Conservation (phyloP, 2,113 vertebrate species). For the Arothron firmamentum region DNA sequence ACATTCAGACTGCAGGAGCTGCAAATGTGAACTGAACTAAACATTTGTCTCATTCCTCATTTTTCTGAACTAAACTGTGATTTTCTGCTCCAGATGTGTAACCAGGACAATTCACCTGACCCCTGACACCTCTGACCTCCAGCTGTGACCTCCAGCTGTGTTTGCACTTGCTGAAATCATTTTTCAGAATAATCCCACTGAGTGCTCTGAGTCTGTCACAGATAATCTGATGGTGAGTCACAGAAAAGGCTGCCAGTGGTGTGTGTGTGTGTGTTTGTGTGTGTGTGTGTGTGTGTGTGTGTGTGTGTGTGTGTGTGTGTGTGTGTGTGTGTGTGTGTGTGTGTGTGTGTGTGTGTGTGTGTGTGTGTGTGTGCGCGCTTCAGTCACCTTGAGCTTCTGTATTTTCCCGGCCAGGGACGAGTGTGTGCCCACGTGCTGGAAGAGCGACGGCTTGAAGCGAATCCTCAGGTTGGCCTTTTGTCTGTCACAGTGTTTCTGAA, state of each 20-base stretch:
- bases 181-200: no score
- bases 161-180: no score
- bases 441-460: constrained; percentile 96
- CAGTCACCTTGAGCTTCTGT: constrained; percentile 96
- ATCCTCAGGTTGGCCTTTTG: constrained; percentile 98
- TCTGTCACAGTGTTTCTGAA: constrained; percentile 95
- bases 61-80: no score
- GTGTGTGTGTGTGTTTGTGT: not conserved
- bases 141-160: no score
- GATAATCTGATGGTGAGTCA: not conserved
- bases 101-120: no score
- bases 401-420: constrained; percentile 97
- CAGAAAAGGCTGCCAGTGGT: no score
- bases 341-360: not conserved
- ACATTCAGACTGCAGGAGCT: no score
- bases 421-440: constrained; percentile 96
- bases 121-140: no score
- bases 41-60: no score
- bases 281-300: not conserved
- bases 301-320: not conserved
- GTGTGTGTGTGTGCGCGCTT: not conserved
- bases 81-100: no score
- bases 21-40: no score
- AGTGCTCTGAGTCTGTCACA: not conserved
- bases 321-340: not conserved